Base-by-base conservation (phyloP, 2,888 invertebrate genomes). In the Synanthedon myopaeformis region DNA sequence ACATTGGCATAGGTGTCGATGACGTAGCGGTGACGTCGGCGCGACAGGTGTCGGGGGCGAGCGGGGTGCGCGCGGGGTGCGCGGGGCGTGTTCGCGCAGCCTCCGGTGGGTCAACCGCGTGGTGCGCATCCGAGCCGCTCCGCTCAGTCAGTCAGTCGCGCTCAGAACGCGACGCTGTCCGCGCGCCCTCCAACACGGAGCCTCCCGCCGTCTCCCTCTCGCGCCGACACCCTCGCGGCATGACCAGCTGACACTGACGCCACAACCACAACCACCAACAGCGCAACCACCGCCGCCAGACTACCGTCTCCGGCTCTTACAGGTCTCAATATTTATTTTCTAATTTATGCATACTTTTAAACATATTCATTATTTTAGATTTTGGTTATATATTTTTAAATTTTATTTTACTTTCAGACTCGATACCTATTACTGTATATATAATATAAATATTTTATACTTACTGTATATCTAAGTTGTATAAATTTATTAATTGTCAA, bases 191-290 rank as follows among this genome's bases (percentile, higher is more conserved):
- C 55, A 53, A 61, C 61, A 59, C 57, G 58, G 57, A 59, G 57
- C 58, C 57, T 59, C 65, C 58, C 23, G 49, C 61, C 61, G 57
- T 60, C 60, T 58, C 54, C 61, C 62, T 66, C 61, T 61, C 59
- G 55, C 63, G 57, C 62, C 61, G 57, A 58, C 65, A 61, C 61
- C 61, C 58, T 61, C 67, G 59, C 66, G 69, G 70, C 72, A 75
- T 76, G 82, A 65, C 65, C 76, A 72, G 74, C 81, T 81, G 82
- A 81, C 81, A 64, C 57, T 65, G 63, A 58, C 51, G 12, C 51
- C 14, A 0, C 51, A 6, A 41, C 51, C 14, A 0, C 51, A 6
- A 41, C 49, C 23, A 8, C 45, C 45, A 14, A 11, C 17, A 8
- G 8, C 49, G 17, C 17, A 3, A 11, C 49, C 49, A 6, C 49